Conservation (phyloP, 2,113 vertebrate genomes). For the Mesembrinibis cayennensis region DNA sequence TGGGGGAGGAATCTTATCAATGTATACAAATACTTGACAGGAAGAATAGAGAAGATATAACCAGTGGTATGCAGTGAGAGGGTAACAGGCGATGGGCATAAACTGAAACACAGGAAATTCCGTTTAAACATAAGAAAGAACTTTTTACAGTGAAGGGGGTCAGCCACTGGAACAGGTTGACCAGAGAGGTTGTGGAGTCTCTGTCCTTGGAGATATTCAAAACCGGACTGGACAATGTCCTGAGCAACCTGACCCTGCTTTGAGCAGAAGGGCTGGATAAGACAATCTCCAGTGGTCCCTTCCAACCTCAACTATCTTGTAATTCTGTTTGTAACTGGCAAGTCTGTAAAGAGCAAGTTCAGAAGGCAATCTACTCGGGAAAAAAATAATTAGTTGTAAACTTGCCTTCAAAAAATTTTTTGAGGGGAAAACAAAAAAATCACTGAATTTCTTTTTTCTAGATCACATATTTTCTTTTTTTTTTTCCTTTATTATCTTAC, state of each 20-base stretch:
- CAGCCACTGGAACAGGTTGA: neutral
- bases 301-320: neutral
- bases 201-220: neutral
- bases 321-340: neutral
- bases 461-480: neutral
- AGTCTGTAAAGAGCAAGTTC: neutral
- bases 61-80: neutral
- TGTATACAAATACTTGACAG: neutral
- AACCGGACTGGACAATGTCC: neutral
- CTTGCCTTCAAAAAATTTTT: neutral
- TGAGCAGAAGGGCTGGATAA: neutral
- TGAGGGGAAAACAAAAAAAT: accelerated
- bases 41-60: neutral
- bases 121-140: neutral
- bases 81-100: neutral
- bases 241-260: neutral
- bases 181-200: neutral
- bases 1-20: neutral
- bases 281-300: neutral
- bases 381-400: neutral
- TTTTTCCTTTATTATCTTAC: neutral
- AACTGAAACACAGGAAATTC: neutral
- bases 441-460: neutral
- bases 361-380: neutral
- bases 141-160: neutral